Evolutionary conservation across 2,888 invertebrate genomes (phyloP).

Genomic region (Diogma glabrata): DNA sequence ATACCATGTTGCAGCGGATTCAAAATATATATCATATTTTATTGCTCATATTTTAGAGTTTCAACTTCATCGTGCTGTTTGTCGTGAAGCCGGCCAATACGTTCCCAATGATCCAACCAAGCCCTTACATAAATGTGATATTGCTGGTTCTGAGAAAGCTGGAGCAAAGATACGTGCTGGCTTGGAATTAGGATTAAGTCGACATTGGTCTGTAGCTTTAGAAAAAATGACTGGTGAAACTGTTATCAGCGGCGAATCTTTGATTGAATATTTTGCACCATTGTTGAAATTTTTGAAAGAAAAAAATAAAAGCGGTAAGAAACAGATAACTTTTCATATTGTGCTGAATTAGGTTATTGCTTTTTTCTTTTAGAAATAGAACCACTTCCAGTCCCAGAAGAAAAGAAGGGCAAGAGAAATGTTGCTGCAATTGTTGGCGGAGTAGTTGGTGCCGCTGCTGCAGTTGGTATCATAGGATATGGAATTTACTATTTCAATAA

Average conservation of each 20-base stretch:
- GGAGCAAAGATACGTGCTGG: conserved; percentile 47
- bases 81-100: conserved; percentile 52
- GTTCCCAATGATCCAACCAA: conserved; percentile 40
- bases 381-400: too few species aligned
- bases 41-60: conserved; percentile 65
- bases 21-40: conserved; percentile 38
- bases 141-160: conserved; percentile 52
- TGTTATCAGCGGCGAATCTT: conserved; percentile 41
- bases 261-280: conserved; percentile 48
- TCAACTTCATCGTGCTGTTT: conserved; percentile 61
- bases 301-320: conserved; percentile 34
- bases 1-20: conserved; percentile 37
- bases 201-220: conserved; percentile 47
- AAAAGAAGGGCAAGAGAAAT: background rate
- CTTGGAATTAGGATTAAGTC: conserved; percentile 38
- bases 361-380: too few species aligned
- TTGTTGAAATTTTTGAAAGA: conserved; percentile 40
- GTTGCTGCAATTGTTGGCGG: background rate
- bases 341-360: too few species aligned
- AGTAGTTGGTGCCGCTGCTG: background rate
- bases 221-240: conserved; percentile 43
- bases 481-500: background rate
- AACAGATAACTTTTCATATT: conserved; percentile 21
- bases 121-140: conserved; percentile 59
- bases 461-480: background rate